Conservation (phyloP, 1,140 invertebrate genomes). For the Drosophila repletoides region DNA sequence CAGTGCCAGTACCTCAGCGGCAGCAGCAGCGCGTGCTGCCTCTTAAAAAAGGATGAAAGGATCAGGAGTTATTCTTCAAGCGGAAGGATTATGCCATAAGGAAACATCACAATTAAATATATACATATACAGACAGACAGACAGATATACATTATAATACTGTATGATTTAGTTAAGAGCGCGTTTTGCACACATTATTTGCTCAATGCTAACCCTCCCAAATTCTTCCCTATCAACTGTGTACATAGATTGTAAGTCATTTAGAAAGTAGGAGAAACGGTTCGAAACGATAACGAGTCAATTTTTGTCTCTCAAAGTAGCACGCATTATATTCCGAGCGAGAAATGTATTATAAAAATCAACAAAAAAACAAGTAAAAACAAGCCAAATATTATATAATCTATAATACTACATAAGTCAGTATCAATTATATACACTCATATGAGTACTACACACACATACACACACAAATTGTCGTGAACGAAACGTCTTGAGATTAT, state of each 20-base stretch:
- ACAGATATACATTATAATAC: constrained; percentile 2
- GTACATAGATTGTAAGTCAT: constrained; percentile 63
- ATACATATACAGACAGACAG: constrained; percentile 3
- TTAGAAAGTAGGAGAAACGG: constrained; percentile 30
- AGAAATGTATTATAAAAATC: constrained; percentile 60
- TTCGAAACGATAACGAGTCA: constrained; percentile 62
- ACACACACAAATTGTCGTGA: background rate
- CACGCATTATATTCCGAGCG: constrained; percentile 62
- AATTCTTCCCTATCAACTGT: constrained; percentile 46
- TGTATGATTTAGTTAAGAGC: constrained; percentile 44
- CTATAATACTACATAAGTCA: constrained; percentile 56
- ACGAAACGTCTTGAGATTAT: constrained; percentile 67
- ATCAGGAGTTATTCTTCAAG: background rate
- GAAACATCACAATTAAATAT: constrained; percentile 18
- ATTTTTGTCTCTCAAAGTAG: constrained; percentile 70
- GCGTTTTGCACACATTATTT: constrained; percentile 63
- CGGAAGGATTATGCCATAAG: constrained; percentile 17
- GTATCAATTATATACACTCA: constrained; percentile 45
- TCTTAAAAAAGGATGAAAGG: constrained; percentile 37
- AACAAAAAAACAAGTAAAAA: constrained; percentile 16
- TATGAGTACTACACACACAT: constrained; percentile 3
- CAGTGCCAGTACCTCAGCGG: constrained; percentile 60
- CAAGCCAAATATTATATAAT: constrained; percentile 76
- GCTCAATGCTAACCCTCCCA: constrained; percentile 58
- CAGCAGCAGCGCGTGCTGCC: constrained; percentile 37